These are phyloP conservation scores for Balanococcus diminutus DNA, from an alignment of 2,888 invertebrate species.

Conservation along the genomic window DNA sequence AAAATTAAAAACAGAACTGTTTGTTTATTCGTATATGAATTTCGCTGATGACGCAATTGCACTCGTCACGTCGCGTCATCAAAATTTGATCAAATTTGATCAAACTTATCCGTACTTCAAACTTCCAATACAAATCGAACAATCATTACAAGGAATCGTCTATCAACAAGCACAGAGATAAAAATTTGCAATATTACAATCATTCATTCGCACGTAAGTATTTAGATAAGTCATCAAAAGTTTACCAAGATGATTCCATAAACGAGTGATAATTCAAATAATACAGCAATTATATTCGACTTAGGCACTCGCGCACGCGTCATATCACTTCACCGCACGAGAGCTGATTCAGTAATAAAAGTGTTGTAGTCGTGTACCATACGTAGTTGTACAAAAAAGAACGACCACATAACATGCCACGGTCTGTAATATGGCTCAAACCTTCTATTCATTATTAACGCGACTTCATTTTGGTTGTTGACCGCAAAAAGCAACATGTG, in stretches of 20 bases:
- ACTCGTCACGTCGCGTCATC: too few relatives aligned
- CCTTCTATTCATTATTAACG: neutral
- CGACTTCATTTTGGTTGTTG: neutral
- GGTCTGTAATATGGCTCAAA: neutral
- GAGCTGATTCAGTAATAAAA: neutral
- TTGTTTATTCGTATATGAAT: too few relatives aligned
- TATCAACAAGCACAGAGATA: too few relatives aligned
- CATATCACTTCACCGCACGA: neutral
- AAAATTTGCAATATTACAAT: too few relatives aligned
- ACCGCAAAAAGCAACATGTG: slow-evolving; percentile 36
- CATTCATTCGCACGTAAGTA: too few relatives aligned
- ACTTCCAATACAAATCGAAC: too few relatives aligned
- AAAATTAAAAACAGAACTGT: too few relatives aligned
- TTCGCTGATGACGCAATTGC: too few relatives aligned
- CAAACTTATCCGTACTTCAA: too few relatives aligned
- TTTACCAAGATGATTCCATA: neutral
- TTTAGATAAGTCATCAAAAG: neutral
- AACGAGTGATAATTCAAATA: neutral
- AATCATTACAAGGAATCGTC: too few relatives aligned
- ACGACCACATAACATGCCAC: neutral
- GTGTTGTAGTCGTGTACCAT: neutral
- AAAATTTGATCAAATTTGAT: too few relatives aligned
- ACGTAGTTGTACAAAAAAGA: neutral
- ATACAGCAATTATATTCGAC: neutral
- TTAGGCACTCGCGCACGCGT: neutral